phyloP scores from a whole-genome alignment of 1,140 invertebrate genomes.

The Pomacea maculata region DNA sequence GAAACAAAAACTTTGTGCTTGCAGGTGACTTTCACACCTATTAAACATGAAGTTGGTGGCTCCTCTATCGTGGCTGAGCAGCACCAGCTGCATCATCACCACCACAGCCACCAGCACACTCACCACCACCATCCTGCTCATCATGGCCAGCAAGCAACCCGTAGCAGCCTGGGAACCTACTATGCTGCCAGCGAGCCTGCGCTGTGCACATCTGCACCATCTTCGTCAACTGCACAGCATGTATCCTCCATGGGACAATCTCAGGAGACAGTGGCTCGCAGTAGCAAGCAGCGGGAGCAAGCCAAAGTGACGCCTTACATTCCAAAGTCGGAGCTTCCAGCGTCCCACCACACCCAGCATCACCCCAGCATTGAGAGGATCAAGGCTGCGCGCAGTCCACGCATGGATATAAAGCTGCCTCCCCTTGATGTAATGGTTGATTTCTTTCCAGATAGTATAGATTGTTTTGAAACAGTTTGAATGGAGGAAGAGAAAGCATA shows the following conservation, averaged over 20 bases:
- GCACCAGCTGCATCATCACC: not conserved
- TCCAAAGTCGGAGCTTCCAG: constrained; percentile 44
- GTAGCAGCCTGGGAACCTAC: not conserved
- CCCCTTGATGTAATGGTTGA: constrained; percentile 29
- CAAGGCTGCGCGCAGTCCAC: constrained; percentile 39
- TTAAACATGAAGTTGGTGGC: constrained; percentile 7
- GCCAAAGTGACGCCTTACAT: constrained; percentile 54
- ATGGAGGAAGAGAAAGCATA: no score
- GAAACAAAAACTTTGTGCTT: no score
- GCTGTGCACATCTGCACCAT: constrained; percentile 7
- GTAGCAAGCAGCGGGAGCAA: constrained; percentile 40
- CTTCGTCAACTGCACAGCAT: constrained; percentile 8
- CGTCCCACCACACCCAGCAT: not conserved
- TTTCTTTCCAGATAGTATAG: no score
- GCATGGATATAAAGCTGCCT: constrained; percentile 44
- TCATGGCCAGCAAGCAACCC: constrained; percentile 14
- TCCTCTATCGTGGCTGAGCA: no score
- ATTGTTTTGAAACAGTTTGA: no score
- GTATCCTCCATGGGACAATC: constrained; percentile 14
- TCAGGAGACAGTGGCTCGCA: constrained; percentile 6
- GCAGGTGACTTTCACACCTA: constrained; percentile 18
- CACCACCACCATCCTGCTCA: constrained; percentile 12
- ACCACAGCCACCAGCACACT: constrained; percentile 5
- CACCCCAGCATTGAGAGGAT: constrained; percentile 25
- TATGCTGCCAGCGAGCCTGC: constrained; percentile 1